Evolutionary conservation across 2,797 vertebrate species (phyloP).

Genomic region (Parauchenoglanis ngamensis): DNA sequence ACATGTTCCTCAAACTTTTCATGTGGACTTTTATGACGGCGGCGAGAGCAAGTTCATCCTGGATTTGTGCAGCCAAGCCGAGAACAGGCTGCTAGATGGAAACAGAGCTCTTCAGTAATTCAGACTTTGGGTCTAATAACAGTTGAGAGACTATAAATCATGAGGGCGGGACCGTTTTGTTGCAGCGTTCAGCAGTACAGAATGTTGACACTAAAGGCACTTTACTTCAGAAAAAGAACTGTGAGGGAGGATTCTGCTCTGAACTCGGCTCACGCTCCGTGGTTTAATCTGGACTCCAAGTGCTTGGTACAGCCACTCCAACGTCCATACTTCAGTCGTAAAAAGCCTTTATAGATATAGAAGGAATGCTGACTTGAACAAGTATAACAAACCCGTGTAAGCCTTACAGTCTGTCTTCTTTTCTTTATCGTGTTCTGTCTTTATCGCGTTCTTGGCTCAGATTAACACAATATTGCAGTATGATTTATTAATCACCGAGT

Average conservation of each 20-base stretch:
- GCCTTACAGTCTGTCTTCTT: conserved; percentile 22
- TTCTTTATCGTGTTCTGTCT: conserved; percentile 33
- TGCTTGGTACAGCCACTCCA: conserved; percentile 57
- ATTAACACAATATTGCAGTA: conserved; percentile 46
- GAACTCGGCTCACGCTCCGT: conserved; percentile 27
- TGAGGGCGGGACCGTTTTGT: conserved; percentile 62
- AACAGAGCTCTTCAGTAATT: conserved; percentile 48
- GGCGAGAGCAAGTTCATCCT: neutral
- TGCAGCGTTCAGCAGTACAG: conserved; percentile 67
- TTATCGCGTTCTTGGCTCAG: conserved; percentile 54
- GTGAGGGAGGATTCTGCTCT: conserved; percentile 26
- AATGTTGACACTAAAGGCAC: conserved; percentile 77
- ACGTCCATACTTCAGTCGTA: conserved; percentile 64
- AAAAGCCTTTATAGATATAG: conserved; percentile 67
- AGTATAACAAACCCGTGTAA: conserved; percentile 70
- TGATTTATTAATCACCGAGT: conserved; percentile 63
- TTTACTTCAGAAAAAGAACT: conserved; percentile 61
- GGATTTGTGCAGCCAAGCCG: conserved; percentile 14
- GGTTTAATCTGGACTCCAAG: conserved; percentile 54
- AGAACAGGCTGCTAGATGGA: conserved; percentile 47
- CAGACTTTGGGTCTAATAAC: conserved; percentile 67
- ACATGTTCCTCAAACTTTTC: conserved; percentile 39
- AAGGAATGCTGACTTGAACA: conserved; percentile 65
- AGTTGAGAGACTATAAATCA: conserved; percentile 74
- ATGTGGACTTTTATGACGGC: conserved; percentile 32